Evolutionary conservation across 2,888 invertebrate genomes (phyloP).

Genomic region (Luperina nickerlii): DNA sequence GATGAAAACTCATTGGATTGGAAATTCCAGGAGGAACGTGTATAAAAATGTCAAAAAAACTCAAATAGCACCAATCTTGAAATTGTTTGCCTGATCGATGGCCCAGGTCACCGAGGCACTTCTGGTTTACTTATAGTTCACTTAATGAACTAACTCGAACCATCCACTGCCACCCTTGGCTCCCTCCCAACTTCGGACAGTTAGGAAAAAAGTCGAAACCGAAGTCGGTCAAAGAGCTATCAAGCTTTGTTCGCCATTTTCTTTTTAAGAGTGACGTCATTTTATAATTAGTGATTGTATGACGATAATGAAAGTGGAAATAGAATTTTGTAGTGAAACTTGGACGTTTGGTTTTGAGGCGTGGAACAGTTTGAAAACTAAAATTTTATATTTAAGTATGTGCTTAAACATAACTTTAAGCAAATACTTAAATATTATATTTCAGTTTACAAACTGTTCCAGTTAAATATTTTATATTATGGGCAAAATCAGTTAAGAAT

Average conservation of each 20-base stretch:
- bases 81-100: conserved; percentile 55
- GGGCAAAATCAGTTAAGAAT: too few species aligned
- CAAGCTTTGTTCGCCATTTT: conserved; percentile 40
- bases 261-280: conserved; percentile 38
- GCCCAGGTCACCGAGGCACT: conserved; percentile 38
- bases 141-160: conserved; percentile 65
- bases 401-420: background rate
- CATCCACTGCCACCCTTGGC: conserved; percentile 55
- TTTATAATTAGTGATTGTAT: conserved; percentile 46
- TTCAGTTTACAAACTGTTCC: too few species aligned
- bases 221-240: conserved; percentile 56
- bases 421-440: too few species aligned
- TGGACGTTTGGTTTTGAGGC: background rate
- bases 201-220: conserved; percentile 36
- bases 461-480: background rate
- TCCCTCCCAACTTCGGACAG: conserved; percentile 55
- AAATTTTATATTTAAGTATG: background rate
- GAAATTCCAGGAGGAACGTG: background rate
- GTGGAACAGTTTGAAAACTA: background rate
- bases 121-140: conserved; percentile 61
- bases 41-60: background rate
- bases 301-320: conserved; percentile 14
- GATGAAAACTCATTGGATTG: background rate
- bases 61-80: conserved; percentile 32
- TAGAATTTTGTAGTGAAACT: conserved; percentile 11